Conservation (phyloP, 2,797 vertebrate species). For the Neosilurus mollespiculum region DNA sequence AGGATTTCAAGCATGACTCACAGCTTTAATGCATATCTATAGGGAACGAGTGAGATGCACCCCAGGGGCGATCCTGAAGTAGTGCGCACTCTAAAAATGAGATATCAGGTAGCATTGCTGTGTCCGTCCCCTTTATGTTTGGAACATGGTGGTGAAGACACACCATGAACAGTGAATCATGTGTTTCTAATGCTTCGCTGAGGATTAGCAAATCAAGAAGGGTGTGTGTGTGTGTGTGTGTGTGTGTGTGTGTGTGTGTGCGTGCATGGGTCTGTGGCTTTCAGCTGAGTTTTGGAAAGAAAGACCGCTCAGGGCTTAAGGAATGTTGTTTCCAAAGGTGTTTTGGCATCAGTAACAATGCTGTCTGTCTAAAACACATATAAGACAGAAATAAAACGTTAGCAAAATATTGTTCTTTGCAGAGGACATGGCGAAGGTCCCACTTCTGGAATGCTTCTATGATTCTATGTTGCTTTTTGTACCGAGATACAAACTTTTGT, state of each 20-base stretch:
- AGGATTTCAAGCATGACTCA: not conserved
- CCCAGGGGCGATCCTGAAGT: not conserved
- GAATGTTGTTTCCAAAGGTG: conserved; percentile 19
- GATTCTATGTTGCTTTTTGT: too few species aligned
- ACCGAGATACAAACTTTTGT: too few species aligned
- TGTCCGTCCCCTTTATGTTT: not conserved
- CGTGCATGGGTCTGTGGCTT: too few species aligned
- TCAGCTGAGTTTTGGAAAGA: not conserved
- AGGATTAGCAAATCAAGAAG: not conserved
- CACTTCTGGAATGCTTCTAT: not conserved
- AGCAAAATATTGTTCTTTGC: conserved; percentile 8
- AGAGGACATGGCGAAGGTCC: not conserved
- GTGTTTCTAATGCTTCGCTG: conserved; percentile 1
- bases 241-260: too few species aligned
- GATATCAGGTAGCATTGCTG: not conserved
- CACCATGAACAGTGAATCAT: not conserved
- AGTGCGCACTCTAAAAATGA: not conserved
- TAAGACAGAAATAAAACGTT: conserved; percentile 2
- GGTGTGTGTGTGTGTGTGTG: not conserved
- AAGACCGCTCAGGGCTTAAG: not conserved
- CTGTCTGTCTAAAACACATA: not conserved
- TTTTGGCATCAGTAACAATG: not conserved
- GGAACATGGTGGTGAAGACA: not conserved
- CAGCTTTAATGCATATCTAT: not conserved
- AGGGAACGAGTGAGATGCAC: not conserved